phyloP scores from a whole-genome alignment of 2,797 vertebrate species.

The Paguma larvata region DNA sequence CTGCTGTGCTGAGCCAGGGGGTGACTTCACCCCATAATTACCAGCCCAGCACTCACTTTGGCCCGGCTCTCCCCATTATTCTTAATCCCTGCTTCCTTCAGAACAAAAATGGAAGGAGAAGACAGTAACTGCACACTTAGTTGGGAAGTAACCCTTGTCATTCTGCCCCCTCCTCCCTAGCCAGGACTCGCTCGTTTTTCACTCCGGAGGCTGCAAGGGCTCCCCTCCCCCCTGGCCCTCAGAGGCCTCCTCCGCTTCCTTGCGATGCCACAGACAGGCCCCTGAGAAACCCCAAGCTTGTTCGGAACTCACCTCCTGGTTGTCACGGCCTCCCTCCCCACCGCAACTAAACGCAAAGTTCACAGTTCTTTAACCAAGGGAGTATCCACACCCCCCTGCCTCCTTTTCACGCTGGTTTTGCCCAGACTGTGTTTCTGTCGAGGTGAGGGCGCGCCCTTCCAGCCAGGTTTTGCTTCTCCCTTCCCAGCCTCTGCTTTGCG shows the following conservation, averaged over 20 bases:
- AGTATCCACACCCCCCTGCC: neutral
- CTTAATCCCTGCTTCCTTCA: neutral
- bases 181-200: neutral
- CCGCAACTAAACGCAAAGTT: slow-evolving; percentile 2
- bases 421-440: neutral
- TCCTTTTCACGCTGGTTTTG: neutral
- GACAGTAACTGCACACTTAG: neutral
- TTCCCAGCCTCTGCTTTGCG: neutral
- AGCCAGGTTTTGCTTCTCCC: neutral
- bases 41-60: neutral
- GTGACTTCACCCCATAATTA: neutral
- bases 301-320: neutral
- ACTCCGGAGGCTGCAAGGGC: neutral
- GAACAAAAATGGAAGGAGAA: neutral
- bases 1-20: fast-evolving
- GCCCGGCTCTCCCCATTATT: neutral
- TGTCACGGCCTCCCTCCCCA: neutral
- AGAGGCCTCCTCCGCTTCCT: neutral
- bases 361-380: slow-evolving; percentile 28
- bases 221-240: no score
- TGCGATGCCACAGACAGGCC: neutral
- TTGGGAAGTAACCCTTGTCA: neutral
- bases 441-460: neutral
- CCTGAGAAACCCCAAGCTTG: neutral
- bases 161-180: neutral